Evolutionary conservation across 2,888 invertebrate species (phyloP), one percentile per base, ranked within the genome.

Genomic region (Ichneumoninae sp.): DNA sequence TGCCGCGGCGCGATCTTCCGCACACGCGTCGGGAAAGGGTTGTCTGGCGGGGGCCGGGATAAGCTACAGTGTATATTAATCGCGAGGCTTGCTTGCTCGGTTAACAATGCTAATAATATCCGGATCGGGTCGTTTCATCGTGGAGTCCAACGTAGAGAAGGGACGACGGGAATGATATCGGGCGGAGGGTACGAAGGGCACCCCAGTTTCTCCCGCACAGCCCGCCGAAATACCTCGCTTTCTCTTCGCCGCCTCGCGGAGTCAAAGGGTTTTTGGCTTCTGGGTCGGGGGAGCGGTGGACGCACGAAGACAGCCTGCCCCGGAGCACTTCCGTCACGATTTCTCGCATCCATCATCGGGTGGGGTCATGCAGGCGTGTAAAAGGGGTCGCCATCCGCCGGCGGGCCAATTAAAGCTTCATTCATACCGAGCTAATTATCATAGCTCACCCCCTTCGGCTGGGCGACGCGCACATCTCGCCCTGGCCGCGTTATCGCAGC

Each of bases 101-200:
- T 93, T 93, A 93, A 93, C 92, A 93, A 93, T 93, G 92, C 93
- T 93, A 93, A 93, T 93, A 91, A 92, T 92, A 92, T 91, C 91
- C 85, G 86, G 44, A 88, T 88, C 88, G 90, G 86, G 87, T 87
- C 75, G 83, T 85, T 85, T 78, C 75, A 69, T 66, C 81, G 76
- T 82, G 36, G 13, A 47, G 3, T 66, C 63, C n/a, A 52, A 36
- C n/a, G 36, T 82, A 83, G 80, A 76, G 83, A 77, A 86, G 82
- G 83, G 75, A 87, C 85, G 83, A 87, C 70, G 66, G 76, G 65
- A 68, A 69, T n/a, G 77, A 81, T 73, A 81, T 80, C 70, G 75
- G 7, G 80, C 60, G 16, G 40, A 65, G 82, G 69, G 68, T 47
- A 76, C 36, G 54, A 68, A 54, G 73, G 26, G 57, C 75, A 82